Evolutionary conservation across 2,113 vertebrate species (phyloP), one percentile per base, ranked within the genome.

Genomic region (Tympanuchus pallidicinctus): DNA sequence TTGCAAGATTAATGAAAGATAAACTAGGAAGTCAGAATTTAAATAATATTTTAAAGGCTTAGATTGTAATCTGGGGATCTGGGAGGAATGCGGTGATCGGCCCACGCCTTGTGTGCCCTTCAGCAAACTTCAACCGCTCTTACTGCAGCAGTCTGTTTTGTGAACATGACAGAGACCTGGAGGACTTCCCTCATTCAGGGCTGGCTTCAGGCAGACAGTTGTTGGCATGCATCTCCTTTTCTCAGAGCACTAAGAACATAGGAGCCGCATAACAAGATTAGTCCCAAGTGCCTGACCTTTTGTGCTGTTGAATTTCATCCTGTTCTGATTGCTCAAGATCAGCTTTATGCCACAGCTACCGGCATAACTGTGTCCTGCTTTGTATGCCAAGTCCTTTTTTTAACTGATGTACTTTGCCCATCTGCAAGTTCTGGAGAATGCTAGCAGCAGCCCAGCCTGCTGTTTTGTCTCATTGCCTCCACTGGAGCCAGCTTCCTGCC

Each of bases 1-100:
- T 52, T 38, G 71, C 50, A 32, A 64, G 61, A 28, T 5, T n/a
- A 24, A 52, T 1, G 4, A 57, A 60, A 40, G 60, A 75, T 10
- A 54, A 85, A 19, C 47, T 36, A 12, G 40, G 60, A 76, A 45
- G 60, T 28, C 45, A 50, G 82, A 87, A 59, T 66, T 67, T 42
- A 52, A 22, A 65, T 18, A 43, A 47, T 17, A 6, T 18, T 19
- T 69, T 52, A 59, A 76, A 94, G 56, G 15, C 50, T 80, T 76
- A 86, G 94, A 73, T 92, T 82, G 30, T 57, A 67, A 70, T 92
- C 80, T 93, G 77, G n/a, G 45, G 77, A 1, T 70, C 36, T 74
- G 73, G 54, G 72, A 90, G 76, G 82, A 85, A 56, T n/a, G 74
- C 28, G 15, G 9, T 15, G 50, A 57, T 30, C n/a, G 66, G 27